These are phyloP conservation scores for Tenthredo livida DNA, from an alignment of 2,888 invertebrate genomes.

Conservation along the genomic window DNA sequence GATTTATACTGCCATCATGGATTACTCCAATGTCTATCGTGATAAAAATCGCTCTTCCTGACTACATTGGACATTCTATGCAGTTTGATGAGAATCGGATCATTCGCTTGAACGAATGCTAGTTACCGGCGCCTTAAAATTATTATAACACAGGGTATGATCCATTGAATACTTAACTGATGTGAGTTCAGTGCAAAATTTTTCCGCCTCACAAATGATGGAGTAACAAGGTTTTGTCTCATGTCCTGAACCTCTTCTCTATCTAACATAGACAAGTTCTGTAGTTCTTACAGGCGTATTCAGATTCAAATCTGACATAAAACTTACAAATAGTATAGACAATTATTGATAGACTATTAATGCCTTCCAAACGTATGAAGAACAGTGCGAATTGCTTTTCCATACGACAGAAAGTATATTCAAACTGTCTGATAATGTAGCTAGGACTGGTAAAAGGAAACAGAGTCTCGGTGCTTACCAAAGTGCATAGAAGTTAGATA, in stretches of 20 bases:
- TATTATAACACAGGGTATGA: neutral
- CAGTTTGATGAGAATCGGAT: constrained; percentile 49
- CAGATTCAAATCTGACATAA: constrained; percentile 26
- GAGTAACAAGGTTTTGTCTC: neutral
- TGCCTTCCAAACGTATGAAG: neutral
- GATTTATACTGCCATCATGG: neutral
- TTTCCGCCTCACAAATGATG: neutral
- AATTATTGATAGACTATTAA: constrained; percentile 1
- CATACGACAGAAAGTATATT: neutral
- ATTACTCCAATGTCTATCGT: constrained; percentile 36
- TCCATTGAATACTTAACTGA: neutral
- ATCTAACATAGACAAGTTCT: neutral
- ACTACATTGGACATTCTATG: constrained; percentile 26
- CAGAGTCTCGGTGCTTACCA: constrained; percentile 35
- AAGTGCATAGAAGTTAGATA: constrained; percentile 50
- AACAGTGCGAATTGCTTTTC: constrained; percentile 2
- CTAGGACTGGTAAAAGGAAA: neutral
- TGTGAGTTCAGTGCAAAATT: neutral
- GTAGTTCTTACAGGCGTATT: neutral
- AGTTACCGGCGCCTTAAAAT: neutral
- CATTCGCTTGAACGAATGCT: neutral
- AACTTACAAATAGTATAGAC: neutral
- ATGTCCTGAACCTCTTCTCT: neutral
- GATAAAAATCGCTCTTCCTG: neutral
- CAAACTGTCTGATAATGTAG: constrained; percentile 6